Base-by-base conservation (phyloP, 2,797 vertebrate genomes). In the Aselliscus stoliczkanus region DNA sequence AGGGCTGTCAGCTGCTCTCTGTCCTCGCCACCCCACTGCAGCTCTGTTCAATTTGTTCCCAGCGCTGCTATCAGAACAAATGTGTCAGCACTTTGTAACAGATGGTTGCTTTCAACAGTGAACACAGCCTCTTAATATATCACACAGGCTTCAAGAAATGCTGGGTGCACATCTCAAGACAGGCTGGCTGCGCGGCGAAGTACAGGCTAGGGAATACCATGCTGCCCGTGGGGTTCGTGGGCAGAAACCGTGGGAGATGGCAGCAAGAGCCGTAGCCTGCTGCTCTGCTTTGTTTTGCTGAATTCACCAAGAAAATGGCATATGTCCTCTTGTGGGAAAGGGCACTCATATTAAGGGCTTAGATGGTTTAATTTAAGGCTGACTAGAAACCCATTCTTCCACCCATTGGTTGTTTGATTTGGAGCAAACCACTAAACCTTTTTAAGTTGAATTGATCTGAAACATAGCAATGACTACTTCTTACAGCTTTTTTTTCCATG, bases 11-110 rank as follows among this genome's bases (percentile, higher is more conserved):
- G 25, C 39, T 84, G 75, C 52, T 60, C 50, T 34, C 29, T 8
- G 52, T 44, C 37, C 67, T 39, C 64, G 31, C 34, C 37, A 23
- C 64, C 89, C 27, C 62, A 1, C 64, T 15, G 37, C 34, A 29
- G 21, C 52, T 83, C 89, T 34, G 79, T 52, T n/a, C 17, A 29
- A n/a, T 67, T 88, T 75, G 65, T 70, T 65, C 76, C 84, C 62
- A 54, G 77, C 2, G 8, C 54, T 75, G 44, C 90, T 31, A 7
- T 75, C 79, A 54, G 88, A 88, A 95, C 92, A 62, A 92, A 85
- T n/a, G 92, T 92, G 90, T 97, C 96, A 97, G 90, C 94, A 73
- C 76, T 91, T 86, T 42, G 8, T 82, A 90, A 90, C 96, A 97
- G 97, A 96, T 91, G 97, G 95, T 1, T 34, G 77, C 90, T 93